These are phyloP conservation scores for Emesis russula DNA, from an alignment of 2,888 invertebrate species.

Conservation along the genomic window DNA sequence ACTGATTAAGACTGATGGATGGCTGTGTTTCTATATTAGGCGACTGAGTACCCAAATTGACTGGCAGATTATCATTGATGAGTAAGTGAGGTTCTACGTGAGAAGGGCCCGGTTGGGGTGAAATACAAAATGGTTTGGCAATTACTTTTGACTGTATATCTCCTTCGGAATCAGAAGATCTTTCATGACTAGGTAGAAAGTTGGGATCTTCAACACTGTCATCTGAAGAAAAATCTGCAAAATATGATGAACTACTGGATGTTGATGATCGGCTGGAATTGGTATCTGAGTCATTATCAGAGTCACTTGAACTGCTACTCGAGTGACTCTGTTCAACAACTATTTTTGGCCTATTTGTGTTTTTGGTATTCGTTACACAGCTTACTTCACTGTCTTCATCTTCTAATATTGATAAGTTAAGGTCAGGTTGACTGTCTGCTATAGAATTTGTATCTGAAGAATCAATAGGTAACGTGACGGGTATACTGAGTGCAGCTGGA, in stretches of 20 bases:
- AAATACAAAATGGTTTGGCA: slow-evolving; percentile 48
- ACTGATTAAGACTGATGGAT: slow-evolving; percentile 26
- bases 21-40: slow-evolving; percentile 24
- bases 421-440: slow-evolving; percentile 59
- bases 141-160: slow-evolving; percentile 54
- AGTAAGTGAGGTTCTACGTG: slow-evolving; percentile 49
- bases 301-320: slow-evolving; percentile 54
- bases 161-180: slow-evolving; percentile 55
- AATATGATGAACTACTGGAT: slow-evolving; percentile 52
- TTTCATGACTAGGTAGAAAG: slow-evolving; percentile 55
- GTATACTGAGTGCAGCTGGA: slow-evolving; percentile 38
- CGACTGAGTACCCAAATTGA: slow-evolving; percentile 47
- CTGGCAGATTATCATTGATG: slow-evolving; percentile 55
- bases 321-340: slow-evolving; percentile 60
- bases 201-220: slow-evolving; percentile 52
- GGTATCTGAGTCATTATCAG: slow-evolving; percentile 44
- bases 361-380: slow-evolving; percentile 58
- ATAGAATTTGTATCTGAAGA: slow-evolving; percentile 41
- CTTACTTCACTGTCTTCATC: slow-evolving; percentile 59
- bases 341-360: slow-evolving; percentile 57
- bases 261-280: slow-evolving; percentile 52
- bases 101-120: slow-evolving; percentile 39
- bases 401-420: slow-evolving; percentile 56
- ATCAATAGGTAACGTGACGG: slow-evolving; percentile 37
- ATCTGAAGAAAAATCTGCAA: slow-evolving; percentile 53